phyloP scores from a whole-genome alignment of 1,140 invertebrate genomes.

The Oryctes rhinoceros region DNA sequence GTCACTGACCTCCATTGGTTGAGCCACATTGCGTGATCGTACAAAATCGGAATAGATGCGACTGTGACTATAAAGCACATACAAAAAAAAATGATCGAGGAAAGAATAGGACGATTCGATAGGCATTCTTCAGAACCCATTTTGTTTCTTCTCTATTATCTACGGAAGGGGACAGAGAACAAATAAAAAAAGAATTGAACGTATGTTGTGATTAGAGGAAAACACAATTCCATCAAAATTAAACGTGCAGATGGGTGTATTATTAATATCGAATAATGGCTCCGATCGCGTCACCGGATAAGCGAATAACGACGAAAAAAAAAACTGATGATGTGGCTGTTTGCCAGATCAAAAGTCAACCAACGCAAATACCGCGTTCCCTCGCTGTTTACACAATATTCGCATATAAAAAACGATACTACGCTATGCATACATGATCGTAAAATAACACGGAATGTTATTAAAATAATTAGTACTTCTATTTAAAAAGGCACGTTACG shows the following conservation, averaged over 20 bases:
- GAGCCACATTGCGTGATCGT: slow-evolving; percentile 51
- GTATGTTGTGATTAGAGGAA: no score
- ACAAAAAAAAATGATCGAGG: slow-evolving; percentile 28
- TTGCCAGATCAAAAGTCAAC: slow-evolving; percentile 25
- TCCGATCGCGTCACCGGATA: slow-evolving; percentile 23
- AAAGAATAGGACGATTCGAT: background rate
- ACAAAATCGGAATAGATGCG: slow-evolving; percentile 38
- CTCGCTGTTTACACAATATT: slow-evolving; percentile 2
- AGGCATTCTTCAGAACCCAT: no score
- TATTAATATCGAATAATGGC: no score
- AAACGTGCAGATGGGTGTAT: background rate
- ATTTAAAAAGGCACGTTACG: background rate
- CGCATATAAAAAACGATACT: slow-evolving; percentile 3
- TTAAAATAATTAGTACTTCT: background rate
- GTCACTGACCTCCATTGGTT: slow-evolving; percentile 52
- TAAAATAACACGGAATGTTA: background rate
- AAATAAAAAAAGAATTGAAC: no score
- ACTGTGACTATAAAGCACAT: background rate
- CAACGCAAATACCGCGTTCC: slow-evolving; percentile 15
- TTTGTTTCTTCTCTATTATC: background rate
- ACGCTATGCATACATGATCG: background rate
- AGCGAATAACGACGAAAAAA: background rate
- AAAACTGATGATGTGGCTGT: slow-evolving; percentile 27
- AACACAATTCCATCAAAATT: background rate
- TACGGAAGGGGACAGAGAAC: background rate